Percentiles rank a stretch among this genome's conserved stretches.
Evolutionary conservation across 2,113 vertebrate species (phyloP).

Genomic region (Cyphomyrus discorhynchus): DNA sequence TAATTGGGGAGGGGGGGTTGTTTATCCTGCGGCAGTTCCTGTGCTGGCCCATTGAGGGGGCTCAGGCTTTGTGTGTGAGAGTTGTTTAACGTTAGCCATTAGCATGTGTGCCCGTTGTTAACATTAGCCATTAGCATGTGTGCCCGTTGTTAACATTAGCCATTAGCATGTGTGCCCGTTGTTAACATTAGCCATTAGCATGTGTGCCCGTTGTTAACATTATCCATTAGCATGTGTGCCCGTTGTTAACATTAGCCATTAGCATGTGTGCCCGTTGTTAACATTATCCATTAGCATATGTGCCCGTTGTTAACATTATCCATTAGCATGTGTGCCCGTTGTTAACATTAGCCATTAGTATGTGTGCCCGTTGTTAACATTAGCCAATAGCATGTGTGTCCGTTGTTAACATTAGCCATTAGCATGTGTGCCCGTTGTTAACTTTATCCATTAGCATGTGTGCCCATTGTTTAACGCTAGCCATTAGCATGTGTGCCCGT

Average conservation of each 20-base stretch:
- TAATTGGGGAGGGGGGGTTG: conserved; percentile 37
- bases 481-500: not conserved
- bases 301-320: not conserved
- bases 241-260: not conserved
- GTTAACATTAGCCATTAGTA: no score
- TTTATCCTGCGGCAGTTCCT: conserved; percentile 34
- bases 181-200: not conserved
- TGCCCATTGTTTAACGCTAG: not conserved
- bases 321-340: no score
- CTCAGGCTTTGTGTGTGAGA: not conserved
- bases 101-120: not conserved
- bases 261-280: not conserved
- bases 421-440: not conserved
- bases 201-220: not conserved
- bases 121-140: not conserved
- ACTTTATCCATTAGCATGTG: not conserved
- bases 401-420: not conserved
- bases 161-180: not conserved
- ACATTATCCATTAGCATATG: not conserved
- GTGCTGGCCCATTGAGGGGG: not conserved
- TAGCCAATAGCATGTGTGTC: not conserved
- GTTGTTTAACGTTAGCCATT: not conserved
- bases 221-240: not conserved
- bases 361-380: not conserved
- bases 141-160: not conserved